These are phyloP conservation scores for Copidosoma floridanum DNA, from an alignment of 1,140 invertebrate genomes.

Conservation along the genomic window DNA sequence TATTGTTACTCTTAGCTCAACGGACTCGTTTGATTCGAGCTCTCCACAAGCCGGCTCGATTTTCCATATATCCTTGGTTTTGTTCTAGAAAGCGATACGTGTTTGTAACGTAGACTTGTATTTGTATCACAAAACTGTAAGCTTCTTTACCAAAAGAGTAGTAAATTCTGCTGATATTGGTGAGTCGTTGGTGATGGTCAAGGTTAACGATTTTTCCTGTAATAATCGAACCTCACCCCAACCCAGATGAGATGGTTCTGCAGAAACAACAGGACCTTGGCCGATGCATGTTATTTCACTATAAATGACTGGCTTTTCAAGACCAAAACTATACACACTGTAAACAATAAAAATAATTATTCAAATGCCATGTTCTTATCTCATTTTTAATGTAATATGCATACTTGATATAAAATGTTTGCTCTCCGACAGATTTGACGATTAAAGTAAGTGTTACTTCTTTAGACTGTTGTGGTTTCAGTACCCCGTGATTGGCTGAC, in stretches of 20 bases:
- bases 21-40: slow-evolving; percentile 34
- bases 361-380: too few species aligned
- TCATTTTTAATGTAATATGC: neutral
- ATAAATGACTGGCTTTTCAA: slow-evolving; percentile 20
- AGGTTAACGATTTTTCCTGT: slow-evolving; percentile 29
- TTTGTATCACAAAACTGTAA: too few species aligned
- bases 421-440: slow-evolving; percentile 33
- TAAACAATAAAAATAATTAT: neutral
- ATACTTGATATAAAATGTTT: slow-evolving; percentile 32
- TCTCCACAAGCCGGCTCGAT: slow-evolving; percentile 25
- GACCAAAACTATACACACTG: slow-evolving; percentile 42
- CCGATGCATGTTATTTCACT: slow-evolving; percentile 48
- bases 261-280: slow-evolving; percentile 51
- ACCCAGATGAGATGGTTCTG: slow-evolving; percentile 40
- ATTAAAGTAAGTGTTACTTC: slow-evolving; percentile 37
- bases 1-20: slow-evolving; percentile 36
- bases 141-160: slow-evolving; percentile 37
- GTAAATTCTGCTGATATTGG: slow-evolving; percentile 49
- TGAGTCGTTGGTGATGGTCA: slow-evolving; percentile 52
- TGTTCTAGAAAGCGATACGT: slow-evolving; percentile 29
- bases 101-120: too few species aligned
- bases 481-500: slow-evolving; percentile 34
- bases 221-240: slow-evolving; percentile 48
- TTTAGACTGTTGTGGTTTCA: slow-evolving; percentile 36
- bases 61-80: slow-evolving; percentile 31